Evolutionary conservation across 1,140 invertebrate genomes (phyloP), one percentile per base, ranked within the genome.

Genomic region (Lucilia cuprina): DNA sequence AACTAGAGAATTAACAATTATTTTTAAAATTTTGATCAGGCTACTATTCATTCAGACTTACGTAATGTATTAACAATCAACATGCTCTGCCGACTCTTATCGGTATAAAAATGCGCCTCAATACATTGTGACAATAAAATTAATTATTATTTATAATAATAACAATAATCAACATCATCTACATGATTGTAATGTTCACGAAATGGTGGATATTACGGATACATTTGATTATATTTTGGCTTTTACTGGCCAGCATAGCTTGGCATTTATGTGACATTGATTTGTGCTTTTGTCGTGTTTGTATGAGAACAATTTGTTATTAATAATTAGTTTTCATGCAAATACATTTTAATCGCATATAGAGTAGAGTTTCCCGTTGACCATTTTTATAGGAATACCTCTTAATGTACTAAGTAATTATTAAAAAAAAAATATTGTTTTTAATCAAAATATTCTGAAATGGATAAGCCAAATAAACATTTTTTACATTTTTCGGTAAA

Each of bases 41-140:
- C 41, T 41, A 41, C 5, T 41, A 5, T 41, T 41, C 10, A 41
- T 41, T 8, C 10, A 10, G 41, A 41, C 41, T 41, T 41, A 10
- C 41, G 10, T 10, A 41, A 55, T 55, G 50, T 55, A 55, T 55
- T 1, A 55, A 55, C 50, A 55, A 55, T 88, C 85, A 86, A 85
- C 85, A 86, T 84, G 84, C 84, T 65, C 85, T 84, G 86, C 87
- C 88, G 85, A 83, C 84, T 85, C 84, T 88, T 87, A 88, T 85
- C 82, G 85, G 85, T 85, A 88, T 74, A 17, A 86, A 86, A 86
- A 87, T 83, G 86, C 85, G 88, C 88, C 88, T 86, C 88, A 88
- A 87, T 88, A 86, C 85, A 84, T 85, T 87, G 83, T 83, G 87
- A 86, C 87, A 87, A 86, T 87, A 88, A 88, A 85, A 88, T 88